Base-by-base conservation (phyloP, 2,888 invertebrate genomes). In the Dryomyza anilis region DNA sequence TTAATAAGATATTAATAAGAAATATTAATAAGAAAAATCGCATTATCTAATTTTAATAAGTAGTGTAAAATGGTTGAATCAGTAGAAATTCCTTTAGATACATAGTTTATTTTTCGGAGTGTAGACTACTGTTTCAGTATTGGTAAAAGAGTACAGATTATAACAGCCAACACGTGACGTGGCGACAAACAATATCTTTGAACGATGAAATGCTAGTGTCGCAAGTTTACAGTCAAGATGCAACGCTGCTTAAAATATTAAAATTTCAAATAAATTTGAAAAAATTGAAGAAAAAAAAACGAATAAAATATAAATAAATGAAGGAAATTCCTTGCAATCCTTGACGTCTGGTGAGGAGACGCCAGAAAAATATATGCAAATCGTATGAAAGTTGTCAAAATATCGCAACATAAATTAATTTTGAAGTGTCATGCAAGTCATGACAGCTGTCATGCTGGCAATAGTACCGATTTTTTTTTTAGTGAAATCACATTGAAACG, bases 381-480 rank as follows among this genome's bases (percentile, higher is more conserved):
- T 57, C 57, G 46, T 61, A 61, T 27, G 43, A 61, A 63, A 64
- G 36, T 62, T 67, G 67, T 67, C 67, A 67, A 64, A 67, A 65
- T 65, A 65, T 63, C 64, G 60, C 58, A 65, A 65, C 33, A 63
- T 59, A 62, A 67, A 67, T 67, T 67, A 67, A 67, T 67, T 67
- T 63, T 65, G 64, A 67, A 48, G 33, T 65, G 59, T 64, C 64
- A 65, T 61, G 59, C 64, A 65, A 67, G 62, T 65, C 67, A 67
- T 65, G 64, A 65, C 67, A 65, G 64, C 25, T 65, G 59, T 30
- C 55, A 46, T 43, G 65, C 29, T 43, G 56, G 39, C 56, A 33
- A n/a, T n/a, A n/a, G n/a, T n/a, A n/a, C n/a, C n/a, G n/a, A n/a
- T n/a, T n/a, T n/a, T n/a, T n/a, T n/a, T n/a, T n/a, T n/a, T n/a